Percentiles rank a stretch among this genome's conserved stretches.
These are phyloP conservation scores for Corvus moneduloides DNA, from an alignment of 2,113 vertebrate species.

Conservation along the genomic window DNA sequence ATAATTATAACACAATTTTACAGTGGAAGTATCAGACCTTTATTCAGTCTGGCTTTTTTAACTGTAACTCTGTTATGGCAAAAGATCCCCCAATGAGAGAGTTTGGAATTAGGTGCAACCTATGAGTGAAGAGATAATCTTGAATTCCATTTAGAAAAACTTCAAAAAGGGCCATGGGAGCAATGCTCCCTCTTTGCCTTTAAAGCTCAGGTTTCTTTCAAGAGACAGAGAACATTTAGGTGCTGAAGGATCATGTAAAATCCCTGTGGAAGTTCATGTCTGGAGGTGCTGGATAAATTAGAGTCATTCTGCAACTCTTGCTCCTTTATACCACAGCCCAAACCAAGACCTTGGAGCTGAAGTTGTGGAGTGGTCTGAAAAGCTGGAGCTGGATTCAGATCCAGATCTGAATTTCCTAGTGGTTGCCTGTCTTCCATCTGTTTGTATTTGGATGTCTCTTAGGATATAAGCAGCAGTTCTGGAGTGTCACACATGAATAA, in stretches of 20 bases:
- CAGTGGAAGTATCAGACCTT: neutral
- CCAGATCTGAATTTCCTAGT: constrained; percentile 9
- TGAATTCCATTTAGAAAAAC: neutral
- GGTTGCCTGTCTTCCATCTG: constrained; percentile 28
- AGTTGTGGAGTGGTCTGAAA: neutral
- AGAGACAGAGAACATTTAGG: neutral
- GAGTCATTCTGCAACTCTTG: neutral
- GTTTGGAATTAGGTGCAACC: neutral
- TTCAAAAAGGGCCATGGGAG: neutral
- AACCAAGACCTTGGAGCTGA: neutral
- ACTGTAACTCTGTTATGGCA: neutral
- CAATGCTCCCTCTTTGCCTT: neutral
- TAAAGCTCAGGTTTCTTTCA: neutral
- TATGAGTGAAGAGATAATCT: neutral
- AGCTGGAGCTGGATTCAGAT: constrained; percentile 7
- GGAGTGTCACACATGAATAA: constrained; percentile 65
- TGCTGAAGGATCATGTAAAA: neutral
- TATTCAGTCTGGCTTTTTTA: neutral
- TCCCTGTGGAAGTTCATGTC: neutral
- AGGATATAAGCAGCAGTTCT: constrained; percentile 53
- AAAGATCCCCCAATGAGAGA: neutral
- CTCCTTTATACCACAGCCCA: neutral
- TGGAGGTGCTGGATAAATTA: neutral
- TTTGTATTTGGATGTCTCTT: constrained; percentile 42
- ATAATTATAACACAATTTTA: neutral